These are phyloP conservation scores for Ptychochromis oligacanthus DNA, from an alignment of 2,113 vertebrate genomes.

Conservation along the genomic window DNA sequence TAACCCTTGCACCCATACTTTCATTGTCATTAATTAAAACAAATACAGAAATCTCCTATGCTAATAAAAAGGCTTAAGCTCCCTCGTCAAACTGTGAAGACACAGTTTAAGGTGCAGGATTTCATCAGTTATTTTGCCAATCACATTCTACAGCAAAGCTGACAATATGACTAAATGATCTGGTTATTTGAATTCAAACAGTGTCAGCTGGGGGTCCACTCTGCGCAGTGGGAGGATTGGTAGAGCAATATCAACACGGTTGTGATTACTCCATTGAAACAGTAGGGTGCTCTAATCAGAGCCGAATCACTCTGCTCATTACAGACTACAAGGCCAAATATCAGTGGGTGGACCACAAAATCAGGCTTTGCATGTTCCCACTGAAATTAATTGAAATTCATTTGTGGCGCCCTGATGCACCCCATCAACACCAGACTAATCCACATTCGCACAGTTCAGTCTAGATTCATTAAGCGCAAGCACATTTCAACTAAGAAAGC, in stretches of 20 bases:
- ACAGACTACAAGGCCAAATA: constrained; percentile 64
- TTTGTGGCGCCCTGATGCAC: constrained; percentile 56
- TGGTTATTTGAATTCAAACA: constrained; percentile 70
- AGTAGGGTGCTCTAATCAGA: constrained; percentile 66
- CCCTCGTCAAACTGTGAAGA: not conserved
- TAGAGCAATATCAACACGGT: constrained; percentile 70
- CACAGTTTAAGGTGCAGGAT: not conserved
- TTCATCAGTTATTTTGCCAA: constrained; percentile 21
- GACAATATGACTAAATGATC: constrained; percentile 60
- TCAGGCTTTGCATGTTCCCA: constrained; percentile 49
- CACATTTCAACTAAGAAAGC: constrained; percentile 21
- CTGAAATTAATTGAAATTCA: constrained; percentile 67
- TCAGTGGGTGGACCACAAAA: constrained; percentile 65
- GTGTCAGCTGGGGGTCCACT: constrained; percentile 63
- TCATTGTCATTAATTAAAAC: not conserved
- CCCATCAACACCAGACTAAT: constrained; percentile 50
- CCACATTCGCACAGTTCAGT: constrained; percentile 30
- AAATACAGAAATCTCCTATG: not conserved
- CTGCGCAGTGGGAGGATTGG: constrained; percentile 46
- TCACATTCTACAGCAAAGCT: constrained; percentile 37
- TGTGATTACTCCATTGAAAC: constrained; percentile 69
- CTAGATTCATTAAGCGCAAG: constrained; percentile 13
- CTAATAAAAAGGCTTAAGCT: not conserved
- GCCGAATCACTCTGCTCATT: constrained; percentile 65
- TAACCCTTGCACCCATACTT: not conserved